phyloP scores from a whole-genome alignment of 2,113 vertebrate genomes.

The Condylura cristata region DNA sequence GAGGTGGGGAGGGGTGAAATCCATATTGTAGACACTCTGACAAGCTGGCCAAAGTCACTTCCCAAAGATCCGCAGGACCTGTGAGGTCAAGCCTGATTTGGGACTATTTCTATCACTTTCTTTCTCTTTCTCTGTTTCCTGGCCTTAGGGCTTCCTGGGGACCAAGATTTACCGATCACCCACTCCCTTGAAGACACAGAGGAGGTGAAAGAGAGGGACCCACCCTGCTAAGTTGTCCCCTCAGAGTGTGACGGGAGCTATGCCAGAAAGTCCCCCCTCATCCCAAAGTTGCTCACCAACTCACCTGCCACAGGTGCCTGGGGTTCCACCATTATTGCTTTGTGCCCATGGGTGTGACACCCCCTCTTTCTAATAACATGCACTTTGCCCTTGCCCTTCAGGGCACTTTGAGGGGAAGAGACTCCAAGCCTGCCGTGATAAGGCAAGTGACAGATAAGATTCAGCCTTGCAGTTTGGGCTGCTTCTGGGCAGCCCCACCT shows the following conservation, averaged over 20 bases:
- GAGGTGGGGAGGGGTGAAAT: constrained; percentile 75
- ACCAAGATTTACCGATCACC: background rate
- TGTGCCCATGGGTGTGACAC: background rate
- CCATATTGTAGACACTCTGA: constrained; percentile 84
- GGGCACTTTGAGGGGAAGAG: background rate
- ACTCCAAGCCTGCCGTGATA: background rate
- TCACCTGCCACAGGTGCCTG: constrained; percentile 22
- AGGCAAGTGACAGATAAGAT: background rate
- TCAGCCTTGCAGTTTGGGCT: background rate
- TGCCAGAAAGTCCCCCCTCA: constrained; percentile 5
- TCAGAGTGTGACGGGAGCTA: constrained; percentile 46
- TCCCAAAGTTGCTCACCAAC: background rate
- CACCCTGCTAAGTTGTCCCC: background rate
- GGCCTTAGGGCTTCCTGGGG: constrained; percentile 56
- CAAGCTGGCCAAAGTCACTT: constrained; percentile 81
- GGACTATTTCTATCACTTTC: constrained; percentile 69
- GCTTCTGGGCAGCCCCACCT: background rate
- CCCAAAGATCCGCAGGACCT: background rate
- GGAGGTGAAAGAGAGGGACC: constrained; percentile 48
- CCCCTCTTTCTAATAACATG: background rate
- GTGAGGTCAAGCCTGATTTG: background rate
- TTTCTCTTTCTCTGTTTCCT: constrained; percentile 64
- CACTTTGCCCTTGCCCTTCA: background rate
- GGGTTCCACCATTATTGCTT: background rate
- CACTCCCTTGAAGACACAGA: constrained; percentile 28